A percentile compares a stretch with the other conserved stretches of the same genome.
Conservation (phyloP, 2,113 vertebrate species). For the Chaenocephalus aceratus region DNA sequence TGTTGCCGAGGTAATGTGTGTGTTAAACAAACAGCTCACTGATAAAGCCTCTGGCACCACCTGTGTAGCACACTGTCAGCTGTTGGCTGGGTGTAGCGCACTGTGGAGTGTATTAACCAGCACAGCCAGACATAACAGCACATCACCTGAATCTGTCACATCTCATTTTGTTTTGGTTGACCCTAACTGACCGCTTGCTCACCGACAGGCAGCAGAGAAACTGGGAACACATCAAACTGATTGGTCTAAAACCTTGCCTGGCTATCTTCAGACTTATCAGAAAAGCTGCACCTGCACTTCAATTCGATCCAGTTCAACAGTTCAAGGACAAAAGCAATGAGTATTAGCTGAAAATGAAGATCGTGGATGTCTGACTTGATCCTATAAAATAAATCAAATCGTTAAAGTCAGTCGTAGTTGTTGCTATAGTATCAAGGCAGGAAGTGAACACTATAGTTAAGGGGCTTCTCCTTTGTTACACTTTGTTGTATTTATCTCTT, state of each 20-base stretch:
- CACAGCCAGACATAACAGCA: background rate
- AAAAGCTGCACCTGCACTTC: background rate
- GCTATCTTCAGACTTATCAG: background rate
- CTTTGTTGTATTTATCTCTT: background rate
- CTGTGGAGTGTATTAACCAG: background rate
- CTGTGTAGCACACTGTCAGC: conserved; percentile 27
- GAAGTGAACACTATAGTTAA: background rate
- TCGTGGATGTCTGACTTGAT: background rate
- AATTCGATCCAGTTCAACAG: background rate
- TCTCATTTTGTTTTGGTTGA: background rate
- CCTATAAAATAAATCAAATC: background rate
- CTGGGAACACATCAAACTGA: background rate
- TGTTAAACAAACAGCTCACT: background rate
- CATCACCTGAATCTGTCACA: background rate
- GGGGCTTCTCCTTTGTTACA: background rate
- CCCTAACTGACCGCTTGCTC: background rate
- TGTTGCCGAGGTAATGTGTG: background rate
- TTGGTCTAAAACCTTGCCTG: background rate
- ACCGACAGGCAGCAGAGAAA: background rate
- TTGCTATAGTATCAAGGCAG: background rate
- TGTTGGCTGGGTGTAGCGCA: background rate
- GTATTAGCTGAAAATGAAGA: background rate
- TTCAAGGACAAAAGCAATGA: background rate
- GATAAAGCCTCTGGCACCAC: background rate
- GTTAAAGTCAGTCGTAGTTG: background rate